Evolutionary conservation across 2,113 vertebrate species (phyloP).

Genomic region (Misgurnus anguillicaudatus): DNA sequence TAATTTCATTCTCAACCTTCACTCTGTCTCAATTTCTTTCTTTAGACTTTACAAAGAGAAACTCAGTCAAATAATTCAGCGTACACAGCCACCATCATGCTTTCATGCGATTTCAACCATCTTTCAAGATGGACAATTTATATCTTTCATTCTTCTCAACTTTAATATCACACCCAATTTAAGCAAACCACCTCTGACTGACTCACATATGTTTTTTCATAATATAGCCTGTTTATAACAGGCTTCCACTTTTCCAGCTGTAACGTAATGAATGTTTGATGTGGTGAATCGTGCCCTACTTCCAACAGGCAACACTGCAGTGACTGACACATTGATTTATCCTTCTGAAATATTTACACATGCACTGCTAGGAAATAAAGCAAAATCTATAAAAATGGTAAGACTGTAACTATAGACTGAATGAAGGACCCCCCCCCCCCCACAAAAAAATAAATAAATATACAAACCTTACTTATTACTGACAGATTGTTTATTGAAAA

Average conservation of each 20-base stretch:
- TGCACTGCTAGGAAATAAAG: not conserved
- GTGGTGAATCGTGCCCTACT: conserved; percentile 47
- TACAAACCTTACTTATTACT: no score
- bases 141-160: not conserved
- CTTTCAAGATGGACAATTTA: not conserved
- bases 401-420: not conserved
- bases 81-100: not conserved
- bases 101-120: not conserved
- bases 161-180: not conserved
- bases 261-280: conserved; percentile 72
- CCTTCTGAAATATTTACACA: conserved; percentile 61
- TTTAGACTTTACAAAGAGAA: not conserved
- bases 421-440: no score
- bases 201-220: conserved; percentile 43
- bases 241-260: conserved; percentile 53
- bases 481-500: no score
- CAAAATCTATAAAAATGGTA: not conserved
- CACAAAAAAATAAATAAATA: not conserved
- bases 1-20: not conserved
- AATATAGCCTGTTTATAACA: conserved; percentile 71
- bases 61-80: not conserved
- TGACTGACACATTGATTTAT: conserved; percentile 63
- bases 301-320: conserved; percentile 51
- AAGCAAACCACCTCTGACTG: conserved; percentile 9
- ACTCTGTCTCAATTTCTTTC: not conserved